Conservation (phyloP, 37 sponge, comb jelly and placozoan genomes). For the Hexactinellida sp. region DNA sequence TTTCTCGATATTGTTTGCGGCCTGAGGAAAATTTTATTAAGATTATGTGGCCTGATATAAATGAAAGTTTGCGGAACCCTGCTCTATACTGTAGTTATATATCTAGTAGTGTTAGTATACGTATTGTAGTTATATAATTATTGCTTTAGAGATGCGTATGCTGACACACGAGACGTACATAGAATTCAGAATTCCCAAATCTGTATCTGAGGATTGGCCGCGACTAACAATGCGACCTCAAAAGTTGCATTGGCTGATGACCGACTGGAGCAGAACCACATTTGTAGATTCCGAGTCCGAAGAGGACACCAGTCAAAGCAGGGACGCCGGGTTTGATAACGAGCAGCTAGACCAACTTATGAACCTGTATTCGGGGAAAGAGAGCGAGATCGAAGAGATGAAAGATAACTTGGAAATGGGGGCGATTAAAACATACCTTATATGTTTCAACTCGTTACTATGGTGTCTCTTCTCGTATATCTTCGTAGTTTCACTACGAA, state of each 20-base stretch:
- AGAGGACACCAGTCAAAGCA: background rate
- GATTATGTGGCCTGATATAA: too few relatives aligned
- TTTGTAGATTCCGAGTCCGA: background rate
- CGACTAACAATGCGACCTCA: constrained; percentile 34
- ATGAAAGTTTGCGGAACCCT: too few relatives aligned
- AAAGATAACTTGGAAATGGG: background rate
- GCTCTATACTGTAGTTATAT: too few relatives aligned
- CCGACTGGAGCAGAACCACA: constrained; percentile 35
- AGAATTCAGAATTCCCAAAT: background rate
- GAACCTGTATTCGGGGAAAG: background rate
- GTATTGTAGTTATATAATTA: background rate
- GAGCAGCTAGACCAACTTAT: background rate
- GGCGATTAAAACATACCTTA: background rate
- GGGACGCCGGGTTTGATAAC: background rate
- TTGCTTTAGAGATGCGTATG: background rate
- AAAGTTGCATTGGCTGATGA: constrained; percentile 57
- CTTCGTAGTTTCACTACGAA: background rate
- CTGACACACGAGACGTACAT: background rate
- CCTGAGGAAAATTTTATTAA: too few relatives aligned
- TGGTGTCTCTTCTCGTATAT: constrained; percentile 6
- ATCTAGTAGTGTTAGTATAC: too few relatives aligned
- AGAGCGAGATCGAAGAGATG: background rate
- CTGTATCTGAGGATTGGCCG: constrained; percentile 47
- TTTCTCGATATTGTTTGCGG: too few relatives aligned
- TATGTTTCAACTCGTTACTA: background rate